Evolutionary conservation across 37 sponge, comb jelly and placozoan genomes (phyloP).

Genomic region (Halichondria panicea): DNA sequence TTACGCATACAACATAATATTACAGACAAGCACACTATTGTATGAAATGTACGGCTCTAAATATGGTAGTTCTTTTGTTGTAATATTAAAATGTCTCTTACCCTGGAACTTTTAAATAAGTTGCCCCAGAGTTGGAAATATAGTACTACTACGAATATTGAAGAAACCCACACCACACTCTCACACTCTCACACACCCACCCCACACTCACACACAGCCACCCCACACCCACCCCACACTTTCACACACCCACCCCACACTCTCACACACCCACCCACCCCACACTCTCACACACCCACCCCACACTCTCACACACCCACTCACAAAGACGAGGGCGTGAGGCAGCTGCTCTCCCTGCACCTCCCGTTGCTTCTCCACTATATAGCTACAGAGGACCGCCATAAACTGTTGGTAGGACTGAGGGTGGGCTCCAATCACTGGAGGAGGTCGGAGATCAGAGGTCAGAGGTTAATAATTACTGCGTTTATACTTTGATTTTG

Average conservation of each 20-base stretch:
- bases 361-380: conserved; percentile 40
- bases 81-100: too few relatives aligned
- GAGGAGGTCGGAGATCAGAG: neutral
- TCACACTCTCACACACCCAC: neutral
- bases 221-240: neutral
- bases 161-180: neutral
- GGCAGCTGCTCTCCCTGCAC: conserved; percentile 46
- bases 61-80: too few relatives aligned
- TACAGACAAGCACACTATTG: too few relatives aligned
- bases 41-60: too few relatives aligned
- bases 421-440: conserved; percentile 33
- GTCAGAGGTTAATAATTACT: too few relatives aligned
- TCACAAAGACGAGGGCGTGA: conserved; percentile 34
- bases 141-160: too few relatives aligned
- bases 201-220: neutral
- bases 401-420: conserved; percentile 47
- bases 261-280: neutral
- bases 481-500: too few relatives aligned
- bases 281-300: neutral
- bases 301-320: neutral
- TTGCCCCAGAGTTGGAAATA: too few relatives aligned
- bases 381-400: conserved; percentile 46
- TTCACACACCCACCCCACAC: neutral
- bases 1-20: too few relatives aligned
- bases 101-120: too few relatives aligned